Base-by-base conservation (phyloP, 1,140 invertebrate species). In the Oryzaephilus surinamensis region DNA sequence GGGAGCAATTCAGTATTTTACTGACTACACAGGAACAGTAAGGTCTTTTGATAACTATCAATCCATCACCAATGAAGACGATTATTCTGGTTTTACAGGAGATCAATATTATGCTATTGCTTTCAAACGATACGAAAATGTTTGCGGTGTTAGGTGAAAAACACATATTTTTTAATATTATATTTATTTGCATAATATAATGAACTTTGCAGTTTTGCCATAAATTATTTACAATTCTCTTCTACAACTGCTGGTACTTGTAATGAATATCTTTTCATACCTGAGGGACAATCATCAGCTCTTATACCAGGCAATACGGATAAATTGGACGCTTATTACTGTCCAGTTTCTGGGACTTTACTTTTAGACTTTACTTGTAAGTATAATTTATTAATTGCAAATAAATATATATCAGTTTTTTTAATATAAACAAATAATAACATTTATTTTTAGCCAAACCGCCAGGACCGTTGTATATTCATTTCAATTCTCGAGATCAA, bases 1-100 rank as follows among this genome's bases (percentile, higher is more conserved):
- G 1, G 75, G 75, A 20, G 78, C 74, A 41, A 62, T 78, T 10
- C 77, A 80, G 43, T 80, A 76, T 59, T 77, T 67, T 50, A 73
- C 71, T 0, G 71, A 73, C 23, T 42, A 63, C 6, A 48, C 58
- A 1, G 76, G 74, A 6, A 60, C 55, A 23, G 65, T 79, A 40
- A 67, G 72, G 44, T 75, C 70, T 6, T 79, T 79, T 50, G 77
- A 77, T 53, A 78, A 71, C 51, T 72, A 71, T 52, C 50, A 55
- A 1, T 62, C 0, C 67, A 52, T 60, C 63, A 21, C 57, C 55
- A 4, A 66, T 38, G 37, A 70, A 38, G 54, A 62, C 6, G 69
- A 45, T n/a, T n/a, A n/a, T n/a, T n/a, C n/a, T n/a, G n/a, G n/a
- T n/a, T n/a, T n/a, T n/a, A n/a, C n/a, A n/a, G n/a, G n/a, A n/a